A percentile compares a stretch with the other conserved stretches of the same genome.
Evolutionary conservation across 2,888 invertebrate genomes (phyloP).

Genomic region (Tetragnatha montana): DNA sequence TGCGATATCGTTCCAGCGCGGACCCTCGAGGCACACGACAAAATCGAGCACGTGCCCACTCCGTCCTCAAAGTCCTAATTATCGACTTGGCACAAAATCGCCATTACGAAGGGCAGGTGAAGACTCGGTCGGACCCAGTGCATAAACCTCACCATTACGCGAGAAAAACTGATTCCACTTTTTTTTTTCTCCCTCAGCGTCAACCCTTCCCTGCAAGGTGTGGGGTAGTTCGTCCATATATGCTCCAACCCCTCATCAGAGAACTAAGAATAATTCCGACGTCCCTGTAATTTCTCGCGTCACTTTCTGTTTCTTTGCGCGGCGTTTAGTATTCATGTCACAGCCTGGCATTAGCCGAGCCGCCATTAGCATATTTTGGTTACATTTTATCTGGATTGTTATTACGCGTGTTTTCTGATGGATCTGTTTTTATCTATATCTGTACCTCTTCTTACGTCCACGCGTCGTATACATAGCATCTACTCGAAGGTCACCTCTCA

Average conservation of each 20-base stretch:
- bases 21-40: background rate
- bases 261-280: slow-evolving; percentile 11
- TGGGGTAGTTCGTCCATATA: slow-evolving; percentile 24
- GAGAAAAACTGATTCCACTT: too few species aligned
- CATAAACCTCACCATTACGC: background rate
- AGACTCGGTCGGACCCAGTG: background rate
- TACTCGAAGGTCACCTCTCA: slow-evolving; percentile 32
- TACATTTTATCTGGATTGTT: slow-evolving; percentile 54
- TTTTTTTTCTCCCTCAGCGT: too few species aligned
- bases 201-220: too few species aligned
- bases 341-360: slow-evolving; percentile 30
- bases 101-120: background rate
- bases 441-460: background rate
- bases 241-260: slow-evolving; percentile 11
- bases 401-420: slow-evolving; percentile 31
- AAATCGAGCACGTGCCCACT: background rate
- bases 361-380: slow-evolving; percentile 52
- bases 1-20: background rate
- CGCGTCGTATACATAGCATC: slow-evolving; percentile 13
- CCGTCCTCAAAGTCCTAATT: background rate
- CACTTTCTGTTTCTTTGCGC: slow-evolving; percentile 30
- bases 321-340: slow-evolving; percentile 41
- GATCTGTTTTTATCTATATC: background rate
- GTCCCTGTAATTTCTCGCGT: slow-evolving; percentile 41
- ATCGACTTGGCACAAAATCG: background rate